A percentile compares a stretch with the other conserved stretches of the same genome.
Conservation (phyloP, 2,797 vertebrate genomes). For the Enteromius fasciolatus region DNA sequence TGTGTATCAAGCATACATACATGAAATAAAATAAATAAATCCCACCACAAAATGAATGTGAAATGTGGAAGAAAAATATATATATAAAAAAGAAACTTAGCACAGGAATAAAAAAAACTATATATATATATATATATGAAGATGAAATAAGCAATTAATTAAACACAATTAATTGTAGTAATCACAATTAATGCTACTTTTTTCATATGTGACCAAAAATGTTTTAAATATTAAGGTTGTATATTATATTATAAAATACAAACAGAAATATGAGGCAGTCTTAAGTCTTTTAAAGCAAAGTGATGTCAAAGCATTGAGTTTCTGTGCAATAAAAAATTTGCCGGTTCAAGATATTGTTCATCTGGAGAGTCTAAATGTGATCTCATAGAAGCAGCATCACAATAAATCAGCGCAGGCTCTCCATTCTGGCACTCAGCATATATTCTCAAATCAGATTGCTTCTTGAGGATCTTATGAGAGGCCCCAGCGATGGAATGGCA, state of each 20-base stretch:
- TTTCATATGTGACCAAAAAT: background rate
- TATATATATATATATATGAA: too few relatives aligned
- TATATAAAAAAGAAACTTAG: too few relatives aligned
- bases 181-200: too few relatives aligned
- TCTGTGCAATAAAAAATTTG: conserved; percentile 32
- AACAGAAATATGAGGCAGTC: background rate
- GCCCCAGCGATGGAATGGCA: conserved; percentile 46
- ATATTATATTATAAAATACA: background rate
- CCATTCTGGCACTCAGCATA: conserved; percentile 59
- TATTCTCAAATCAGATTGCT: conserved; percentile 61
- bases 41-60: too few relatives aligned
- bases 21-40: too few relatives aligned
- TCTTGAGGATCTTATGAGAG: conserved; percentile 50
- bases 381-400: conserved; percentile 45
- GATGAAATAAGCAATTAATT: too few relatives aligned
- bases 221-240: background rate
- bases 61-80: too few relatives aligned
- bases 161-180: too few relatives aligned
- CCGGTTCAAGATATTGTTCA: conserved; percentile 18
- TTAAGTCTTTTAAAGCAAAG: background rate
- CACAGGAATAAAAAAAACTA: too few relatives aligned
- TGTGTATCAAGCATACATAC: too few relatives aligned
- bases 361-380: background rate
- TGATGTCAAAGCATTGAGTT: background rate
- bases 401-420: conserved; percentile 60